A percentile compares a stretch with the other conserved stretches of the same genome.
Evolutionary conservation across 2,888 invertebrate species (phyloP).

Genomic region (Girardia tigrina): DNA sequence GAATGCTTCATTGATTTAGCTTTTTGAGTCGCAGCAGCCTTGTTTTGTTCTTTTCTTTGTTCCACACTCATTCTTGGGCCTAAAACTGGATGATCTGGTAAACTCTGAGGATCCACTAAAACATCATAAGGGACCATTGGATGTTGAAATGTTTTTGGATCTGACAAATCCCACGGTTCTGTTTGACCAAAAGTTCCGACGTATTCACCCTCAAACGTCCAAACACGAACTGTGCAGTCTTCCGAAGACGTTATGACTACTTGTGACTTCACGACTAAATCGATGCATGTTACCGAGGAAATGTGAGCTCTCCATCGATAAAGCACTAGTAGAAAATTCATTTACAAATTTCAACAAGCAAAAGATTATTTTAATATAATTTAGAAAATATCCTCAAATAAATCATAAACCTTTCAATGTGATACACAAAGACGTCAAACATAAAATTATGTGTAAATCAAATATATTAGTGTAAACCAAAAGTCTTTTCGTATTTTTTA

Average conservation of each 20-base stretch:
- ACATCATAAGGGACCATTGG: constrained; percentile 51
- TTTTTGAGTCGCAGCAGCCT: constrained; percentile 36
- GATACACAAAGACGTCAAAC: no score
- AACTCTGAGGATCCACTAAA: constrained; percentile 47
- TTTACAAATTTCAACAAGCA: no score
- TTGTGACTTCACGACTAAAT: constrained; percentile 45
- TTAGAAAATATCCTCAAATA: no score
- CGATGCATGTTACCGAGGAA: constrained; percentile 45
- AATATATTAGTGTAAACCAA: no score
- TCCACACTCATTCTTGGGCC: not conserved
- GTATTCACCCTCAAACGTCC: constrained; percentile 49
- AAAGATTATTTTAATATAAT: no score
- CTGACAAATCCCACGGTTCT: constrained; percentile 49
- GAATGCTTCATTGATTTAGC: constrained; percentile 1
- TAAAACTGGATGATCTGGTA: constrained; percentile 41
- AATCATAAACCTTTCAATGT: no score
- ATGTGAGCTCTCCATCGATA: constrained; percentile 48
- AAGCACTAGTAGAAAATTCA: constrained; percentile 43
- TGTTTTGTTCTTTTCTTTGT: constrained; percentile 39
- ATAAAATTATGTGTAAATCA: no score
- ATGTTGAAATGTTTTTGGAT: constrained; percentile 46
- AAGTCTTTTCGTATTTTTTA: no score
- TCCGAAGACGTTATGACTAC: constrained; percentile 46
- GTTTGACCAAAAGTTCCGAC: constrained; percentile 51
- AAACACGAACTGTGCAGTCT: constrained; percentile 49